Evolutionary conservation across 1,140 invertebrate species (phyloP).

Genomic region (Saxidomus purpurata): DNA sequence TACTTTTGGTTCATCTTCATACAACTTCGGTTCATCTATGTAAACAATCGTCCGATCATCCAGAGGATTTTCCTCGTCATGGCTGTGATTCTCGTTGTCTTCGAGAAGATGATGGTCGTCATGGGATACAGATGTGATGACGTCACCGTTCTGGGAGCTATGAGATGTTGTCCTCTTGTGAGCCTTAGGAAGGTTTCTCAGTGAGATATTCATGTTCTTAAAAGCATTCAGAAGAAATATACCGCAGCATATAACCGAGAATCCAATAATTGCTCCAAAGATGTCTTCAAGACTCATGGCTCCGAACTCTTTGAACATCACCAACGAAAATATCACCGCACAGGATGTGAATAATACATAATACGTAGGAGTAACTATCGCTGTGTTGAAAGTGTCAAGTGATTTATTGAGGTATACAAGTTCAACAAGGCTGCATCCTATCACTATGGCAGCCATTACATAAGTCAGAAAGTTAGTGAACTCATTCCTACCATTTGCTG

Average conservation of each 20-base stretch:
- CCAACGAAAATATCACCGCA: slow-evolving; percentile 94
- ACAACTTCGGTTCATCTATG: slow-evolving; percentile 11
- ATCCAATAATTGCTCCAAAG: slow-evolving; percentile 96
- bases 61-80: slow-evolving; percentile 55
- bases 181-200: slow-evolving; percentile 86
- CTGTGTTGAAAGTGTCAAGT: slow-evolving; percentile 97
- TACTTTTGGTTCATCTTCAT: slow-evolving; percentile 39
- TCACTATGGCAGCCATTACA: slow-evolving; percentile 91
- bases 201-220: slow-evolving; percentile 93
- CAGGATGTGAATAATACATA: slow-evolving; percentile 99
- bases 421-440: slow-evolving; percentile 92
- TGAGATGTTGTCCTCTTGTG: slow-evolving; percentile 49
- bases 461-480: slow-evolving; percentile 91
- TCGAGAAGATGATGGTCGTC: slow-evolving; percentile 68
- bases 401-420: slow-evolving; percentile 97
- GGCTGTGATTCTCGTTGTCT: slow-evolving; percentile 63
- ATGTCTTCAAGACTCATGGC: slow-evolving; percentile 92
- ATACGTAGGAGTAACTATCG: slow-evolving; percentile 98
- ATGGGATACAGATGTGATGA: slow-evolving; percentile 57
- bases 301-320: slow-evolving; percentile 92
- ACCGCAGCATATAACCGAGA: slow-evolving; percentile 94
- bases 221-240: slow-evolving; percentile 97
- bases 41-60: slow-evolving; percentile 26
- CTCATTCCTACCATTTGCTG: slow-evolving; percentile 88
- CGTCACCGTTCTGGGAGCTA: slow-evolving; percentile 61